These are phyloP conservation scores for Lithobates sylvaticus DNA, from an alignment of 2,797 vertebrate genomes.

Conservation along the genomic window DNA sequence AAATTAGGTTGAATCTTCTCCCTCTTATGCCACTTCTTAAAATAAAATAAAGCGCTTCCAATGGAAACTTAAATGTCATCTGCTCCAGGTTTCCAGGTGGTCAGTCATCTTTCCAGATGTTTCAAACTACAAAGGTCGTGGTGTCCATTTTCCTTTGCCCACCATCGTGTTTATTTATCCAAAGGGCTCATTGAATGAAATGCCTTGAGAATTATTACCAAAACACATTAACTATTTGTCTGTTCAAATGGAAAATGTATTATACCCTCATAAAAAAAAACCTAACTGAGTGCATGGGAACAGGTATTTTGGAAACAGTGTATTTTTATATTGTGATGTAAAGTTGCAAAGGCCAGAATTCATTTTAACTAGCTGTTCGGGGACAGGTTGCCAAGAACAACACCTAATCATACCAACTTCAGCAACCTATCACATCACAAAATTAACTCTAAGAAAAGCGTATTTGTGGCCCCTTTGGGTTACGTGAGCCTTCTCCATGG, in stretches of 20 bases:
- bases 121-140: neutral
- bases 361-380: slow-evolving; percentile 41
- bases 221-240: slow-evolving; percentile 41
- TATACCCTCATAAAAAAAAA: slow-evolving; percentile 37
- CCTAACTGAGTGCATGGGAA: slow-evolving; percentile 57
- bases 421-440: slow-evolving; percentile 60
- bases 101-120: slow-evolving; percentile 2
- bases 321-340: slow-evolving; percentile 57
- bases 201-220: slow-evolving; percentile 15
- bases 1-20: neutral
- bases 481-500: slow-evolving; percentile 28
- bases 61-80: slow-evolving; percentile 7
- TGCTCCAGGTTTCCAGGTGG: slow-evolving; percentile 39
- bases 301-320: slow-evolving; percentile 14
- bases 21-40: neutral
- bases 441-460: slow-evolving; percentile 58
- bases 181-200: slow-evolving; percentile 33
- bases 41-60: neutral
- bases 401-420: slow-evolving; percentile 29
- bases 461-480: slow-evolving; percentile 53
- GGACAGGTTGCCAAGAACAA: slow-evolving; percentile 29
- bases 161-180: slow-evolving; percentile 39
- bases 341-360: slow-evolving; percentile 42
- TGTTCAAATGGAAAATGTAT: slow-evolving; percentile 55
- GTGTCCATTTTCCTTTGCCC: slow-evolving; percentile 35